These are phyloP conservation scores for Thaleichthys pacificus DNA, from an alignment of 2,797 vertebrate species.

Conservation along the genomic window DNA sequence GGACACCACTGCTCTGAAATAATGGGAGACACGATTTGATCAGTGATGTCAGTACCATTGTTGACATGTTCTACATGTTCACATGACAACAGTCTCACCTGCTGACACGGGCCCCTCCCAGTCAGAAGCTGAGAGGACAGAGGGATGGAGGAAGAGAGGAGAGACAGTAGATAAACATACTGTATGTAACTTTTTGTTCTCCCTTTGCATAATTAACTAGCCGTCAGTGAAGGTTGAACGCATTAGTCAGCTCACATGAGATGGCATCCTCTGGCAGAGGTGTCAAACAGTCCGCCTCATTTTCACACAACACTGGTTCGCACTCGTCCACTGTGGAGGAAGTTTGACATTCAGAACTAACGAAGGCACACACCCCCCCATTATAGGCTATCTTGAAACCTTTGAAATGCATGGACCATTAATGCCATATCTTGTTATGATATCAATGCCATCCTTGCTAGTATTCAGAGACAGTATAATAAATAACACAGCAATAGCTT, in stretches of 20 bases:
- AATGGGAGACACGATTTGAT: too few relatives aligned
- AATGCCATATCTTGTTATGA: background rate
- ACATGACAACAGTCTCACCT: background rate
- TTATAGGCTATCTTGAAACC: too few relatives aligned
- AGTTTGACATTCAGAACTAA: background rate
- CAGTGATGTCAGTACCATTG: too few relatives aligned
- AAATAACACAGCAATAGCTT: background rate
- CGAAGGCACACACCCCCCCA: background rate
- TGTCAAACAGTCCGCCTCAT: conserved; percentile 10
- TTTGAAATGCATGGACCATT: background rate
- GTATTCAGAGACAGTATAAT: background rate
- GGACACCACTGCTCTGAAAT: background rate
- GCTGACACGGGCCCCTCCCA: background rate
- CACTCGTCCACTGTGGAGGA: conserved; percentile 12
- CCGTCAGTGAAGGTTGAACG: background rate
- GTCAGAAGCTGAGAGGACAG: background rate
- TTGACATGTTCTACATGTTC: background rate
- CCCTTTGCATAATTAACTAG: background rate
- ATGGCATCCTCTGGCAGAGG: background rate
- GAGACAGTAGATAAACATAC: background rate
- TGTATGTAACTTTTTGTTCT: background rate
- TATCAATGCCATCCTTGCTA: background rate
- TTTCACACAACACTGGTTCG: conserved; percentile 10
- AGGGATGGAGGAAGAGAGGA: background rate
- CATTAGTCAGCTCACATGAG: background rate